phyloP scores from a whole-genome alignment of 2,888 invertebrate species.

The Halictus quadricinctus region DNA sequence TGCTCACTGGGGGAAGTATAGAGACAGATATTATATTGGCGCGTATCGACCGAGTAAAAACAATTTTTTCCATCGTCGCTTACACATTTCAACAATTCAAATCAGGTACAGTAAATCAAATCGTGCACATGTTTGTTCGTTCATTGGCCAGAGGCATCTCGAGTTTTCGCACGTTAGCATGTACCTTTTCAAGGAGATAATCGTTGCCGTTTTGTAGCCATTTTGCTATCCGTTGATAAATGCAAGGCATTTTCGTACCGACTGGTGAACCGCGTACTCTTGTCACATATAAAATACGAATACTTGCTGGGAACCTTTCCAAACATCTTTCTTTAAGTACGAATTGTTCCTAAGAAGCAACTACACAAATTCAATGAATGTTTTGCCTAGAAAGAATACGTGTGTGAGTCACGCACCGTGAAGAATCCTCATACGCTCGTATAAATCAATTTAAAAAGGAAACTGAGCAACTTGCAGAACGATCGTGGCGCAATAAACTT shows the following conservation, averaged over 20 bases:
- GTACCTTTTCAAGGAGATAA: conserved; percentile 48
- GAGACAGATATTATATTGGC: conserved; percentile 62
- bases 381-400: conserved; percentile 8
- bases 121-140: not conserved
- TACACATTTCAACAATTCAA: conserved; percentile 44
- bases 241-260: conserved; percentile 81
- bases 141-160: not conserved
- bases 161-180: conserved; percentile 23
- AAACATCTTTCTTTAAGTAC: conserved; percentile 17
- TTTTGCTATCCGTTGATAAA: conserved; percentile 83
- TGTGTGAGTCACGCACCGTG: conserved; percentile 1
- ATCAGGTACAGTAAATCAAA: conserved; percentile 50
- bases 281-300: conserved; percentile 58
- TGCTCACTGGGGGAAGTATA: conserved; percentile 66
- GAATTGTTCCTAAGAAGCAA: not conserved
- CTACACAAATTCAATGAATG: not conserved
- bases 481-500: not conserved
- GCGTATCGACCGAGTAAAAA: conserved; percentile 79
- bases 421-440: not conserved
- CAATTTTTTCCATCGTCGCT: conserved; percentile 58
- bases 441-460: conserved; percentile 36
- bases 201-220: conserved; percentile 75
- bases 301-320: conserved; percentile 24
- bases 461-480: not conserved
- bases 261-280: conserved; percentile 74